Base-by-base conservation (phyloP, 35 echinoderm and acorn worm species). In the Apostichopus parvimensis region DNA sequence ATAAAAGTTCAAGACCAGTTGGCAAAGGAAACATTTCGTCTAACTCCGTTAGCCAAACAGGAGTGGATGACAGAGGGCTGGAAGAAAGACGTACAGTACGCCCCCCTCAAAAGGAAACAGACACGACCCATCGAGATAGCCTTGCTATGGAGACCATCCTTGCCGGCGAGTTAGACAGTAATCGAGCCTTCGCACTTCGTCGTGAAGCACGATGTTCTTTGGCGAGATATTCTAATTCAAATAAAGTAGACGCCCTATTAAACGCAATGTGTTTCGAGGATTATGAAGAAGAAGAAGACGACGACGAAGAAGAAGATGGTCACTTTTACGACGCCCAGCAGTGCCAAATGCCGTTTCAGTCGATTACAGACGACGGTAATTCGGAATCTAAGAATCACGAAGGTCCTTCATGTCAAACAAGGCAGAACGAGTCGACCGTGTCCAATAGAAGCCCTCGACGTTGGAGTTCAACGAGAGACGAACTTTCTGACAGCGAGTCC, bases 161-260 rank as follows among this genome's bases (percentile, higher is more conserved):
- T n/a, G 86, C 86, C 6, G 86, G 86, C 53, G 45, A 88, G 8
- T 34, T 73, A 11, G 22, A 88, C 18, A 88, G 86, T 18, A 88
- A 88, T 66, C 57, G 86, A 72, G 7, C 61, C 15, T 88, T 34
- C 45, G 57, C 68, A 9, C 86, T 88, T 52, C 60, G 86, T 17
- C 86, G 86, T 20, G 61, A 88, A 54, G 86, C 86, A 11, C n/a
- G 86, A 2, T 9, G 61, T 73, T 88, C 86, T 26, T 17, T 88
- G 45, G 24, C 10, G 61, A 60, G 45, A 64, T 88, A 88, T 23
- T 14, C 86, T 14, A 72, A 34, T 24, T 5, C 17, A 11, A 14
- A 68, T 8, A 58, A 54, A 88, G 10, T 64, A 66, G 86, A 88
- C 14, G 86, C 86, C 14, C 86, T 88, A 4, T 54, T 88, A 21